A percentile compares a stretch with the other conserved stretches of the same genome.
phyloP scores from a whole-genome alignment of 2,888 invertebrate species.

The Phengaris arion region DNA sequence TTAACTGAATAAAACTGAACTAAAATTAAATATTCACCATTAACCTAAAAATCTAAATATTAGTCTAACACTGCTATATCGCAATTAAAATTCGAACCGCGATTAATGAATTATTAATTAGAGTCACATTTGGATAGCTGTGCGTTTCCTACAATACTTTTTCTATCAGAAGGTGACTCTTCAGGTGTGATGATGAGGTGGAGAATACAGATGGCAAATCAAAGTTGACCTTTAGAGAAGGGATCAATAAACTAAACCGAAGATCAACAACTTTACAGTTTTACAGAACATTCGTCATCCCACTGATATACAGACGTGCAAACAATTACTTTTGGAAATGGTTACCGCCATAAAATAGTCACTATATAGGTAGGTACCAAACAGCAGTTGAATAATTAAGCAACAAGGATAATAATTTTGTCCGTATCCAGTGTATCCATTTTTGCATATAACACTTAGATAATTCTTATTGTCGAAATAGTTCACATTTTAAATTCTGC shows the following conservation, averaged over 20 bases:
- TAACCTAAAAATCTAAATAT: constrained; percentile 16
- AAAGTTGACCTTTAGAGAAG: background rate
- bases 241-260: background rate
- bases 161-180: background rate
- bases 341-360: too few species aligned
- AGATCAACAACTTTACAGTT: background rate
- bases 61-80: background rate
- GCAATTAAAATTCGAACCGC: background rate
- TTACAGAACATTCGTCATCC: background rate
- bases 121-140: constrained; percentile 5
- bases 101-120: constrained; percentile 13
- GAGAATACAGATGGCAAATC: background rate
- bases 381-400: too few species aligned
- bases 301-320: too few species aligned
- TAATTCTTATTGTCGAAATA: too few species aligned
- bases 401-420: too few species aligned
- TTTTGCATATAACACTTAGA: too few species aligned
- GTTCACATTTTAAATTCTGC: too few species aligned
- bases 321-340: too few species aligned
- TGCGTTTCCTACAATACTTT: background rate
- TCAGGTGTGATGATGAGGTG: background rate
- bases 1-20: background rate
- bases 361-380: too few species aligned
- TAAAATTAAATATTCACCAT: constrained; percentile 14
- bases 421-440: too few species aligned